Evolutionary conservation across 1,140 invertebrate species (phyloP), one percentile per base, ranked within the genome.

Genomic region (Drosophila nigrodunni): DNA sequence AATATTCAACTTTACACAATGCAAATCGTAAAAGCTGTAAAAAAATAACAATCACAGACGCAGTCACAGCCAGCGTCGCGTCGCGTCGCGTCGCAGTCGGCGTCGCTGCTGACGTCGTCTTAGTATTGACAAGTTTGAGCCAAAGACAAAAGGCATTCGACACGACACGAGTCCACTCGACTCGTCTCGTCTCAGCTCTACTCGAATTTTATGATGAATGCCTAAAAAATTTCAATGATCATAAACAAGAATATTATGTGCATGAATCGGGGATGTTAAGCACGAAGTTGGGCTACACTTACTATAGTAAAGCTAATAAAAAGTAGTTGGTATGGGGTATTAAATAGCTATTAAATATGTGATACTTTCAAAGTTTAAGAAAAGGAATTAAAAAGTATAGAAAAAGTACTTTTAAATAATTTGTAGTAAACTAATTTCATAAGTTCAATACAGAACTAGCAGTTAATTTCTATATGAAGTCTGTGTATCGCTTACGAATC

Each of bases 71-170:
- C 30, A 10, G 2, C 50, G 41, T 55, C 18, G 18, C 1, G 18
- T 21, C 1, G 18, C 18, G 18, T 18, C 18, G 18, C 18, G 18
- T 21, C 52, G 50, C 4, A 3, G 39, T 30, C 21, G 7, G 9
- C 37, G 52, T 34, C 49, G 7, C 11, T 21, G 46, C 18, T 13
- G 62, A 39, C 61, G 30, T 77, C 74, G 68, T 71, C 71, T 89
- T 88, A 46, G 46, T 21, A 83, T 83, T 88, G 83, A 88, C 80
- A 73, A 86, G 78, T 50, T 88, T 88, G 85, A 89, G 80, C 85
- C 83, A 83, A 72, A 85, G 77, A 89, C 85, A 85, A 88, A 30
- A 80, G 62, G 67, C 72, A 77, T 61, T 64, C 60, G 30, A 13
- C 37, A 13, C 30, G 13, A 55, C 34, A 55, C 34, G 52, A 18